Evolutionary conservation across 92 coral and sea anemone genomes (phyloP).

Genomic region (Actinostola sp.): DNA sequence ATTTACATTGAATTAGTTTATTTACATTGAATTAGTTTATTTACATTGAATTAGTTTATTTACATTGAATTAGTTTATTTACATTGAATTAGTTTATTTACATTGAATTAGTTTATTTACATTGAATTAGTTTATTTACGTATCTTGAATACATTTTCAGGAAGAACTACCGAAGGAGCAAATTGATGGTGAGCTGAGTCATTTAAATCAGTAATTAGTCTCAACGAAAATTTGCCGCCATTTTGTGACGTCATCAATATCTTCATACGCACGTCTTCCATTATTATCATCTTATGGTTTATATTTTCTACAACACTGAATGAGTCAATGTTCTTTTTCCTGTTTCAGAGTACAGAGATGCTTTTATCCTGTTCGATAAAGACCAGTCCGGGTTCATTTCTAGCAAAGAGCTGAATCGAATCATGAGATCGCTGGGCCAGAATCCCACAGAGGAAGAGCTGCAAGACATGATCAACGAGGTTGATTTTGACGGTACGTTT

Average conservation of each 20-base stretch:
- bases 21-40: too few relatives aligned
- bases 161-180: conserved; percentile 9
- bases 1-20: too few relatives aligned
- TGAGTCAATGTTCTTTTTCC: not conserved
- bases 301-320: not conserved
- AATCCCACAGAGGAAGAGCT: conserved; percentile 87
- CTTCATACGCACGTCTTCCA: not conserved
- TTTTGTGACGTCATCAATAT: too few relatives aligned
- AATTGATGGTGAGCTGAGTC: conserved; percentile 9
- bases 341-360: conserved; percentile 71
- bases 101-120: too few relatives aligned
- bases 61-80: too few relatives aligned
- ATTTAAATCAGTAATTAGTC: not conserved
- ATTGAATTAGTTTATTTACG: too few relatives aligned
- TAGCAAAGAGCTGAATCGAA: conserved; percentile 64
- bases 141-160: too few relatives aligned
- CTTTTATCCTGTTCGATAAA: conserved; percentile 71
- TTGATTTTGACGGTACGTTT: conserved; percentile 77
- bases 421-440: conserved; percentile 76
- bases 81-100: too few relatives aligned
- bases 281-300: not conserved
- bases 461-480: conserved; percentile 77
- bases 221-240: too few relatives aligned
- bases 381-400: conserved; percentile 70
- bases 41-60: too few relatives aligned